These are phyloP conservation scores for Puffinus mauretanicus DNA, from an alignment of 2,113 vertebrate species.

Conservation along the genomic window DNA sequence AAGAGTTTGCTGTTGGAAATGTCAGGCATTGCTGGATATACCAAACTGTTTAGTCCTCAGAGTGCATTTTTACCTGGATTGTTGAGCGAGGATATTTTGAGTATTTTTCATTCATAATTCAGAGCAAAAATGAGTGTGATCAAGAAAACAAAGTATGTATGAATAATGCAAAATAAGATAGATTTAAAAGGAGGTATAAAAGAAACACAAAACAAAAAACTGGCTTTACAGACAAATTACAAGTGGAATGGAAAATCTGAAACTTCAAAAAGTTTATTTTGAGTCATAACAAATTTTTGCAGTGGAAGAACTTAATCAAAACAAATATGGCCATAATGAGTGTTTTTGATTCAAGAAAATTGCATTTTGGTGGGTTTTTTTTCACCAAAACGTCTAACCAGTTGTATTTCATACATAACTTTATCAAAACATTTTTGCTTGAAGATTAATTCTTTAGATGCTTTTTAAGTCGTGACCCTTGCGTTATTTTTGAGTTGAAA, in stretches of 20 bases:
- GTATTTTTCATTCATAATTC: neutral
- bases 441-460: neutral
- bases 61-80: neutral
- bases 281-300: neutral
- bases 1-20: neutral
- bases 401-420: neutral
- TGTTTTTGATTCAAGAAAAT: neutral
- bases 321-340: neutral
- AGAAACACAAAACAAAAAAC: neutral
- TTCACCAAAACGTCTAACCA: neutral
- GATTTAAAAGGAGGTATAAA: neutral
- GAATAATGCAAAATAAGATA: neutral
- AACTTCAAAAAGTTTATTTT: neutral
- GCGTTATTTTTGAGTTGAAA: neutral
- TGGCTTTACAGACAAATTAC: neutral
- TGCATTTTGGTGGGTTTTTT: neutral
- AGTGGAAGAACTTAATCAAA: neutral
- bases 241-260: neutral
- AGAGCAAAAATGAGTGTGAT: neutral
- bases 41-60: neutral
- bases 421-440: neutral
- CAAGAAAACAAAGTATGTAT: neutral
- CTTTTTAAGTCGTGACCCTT: neutral
- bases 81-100: neutral
- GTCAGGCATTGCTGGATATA: neutral